These are phyloP conservation scores for Bucco capensis DNA, from an alignment of 2,113 vertebrate species.

Conservation along the genomic window DNA sequence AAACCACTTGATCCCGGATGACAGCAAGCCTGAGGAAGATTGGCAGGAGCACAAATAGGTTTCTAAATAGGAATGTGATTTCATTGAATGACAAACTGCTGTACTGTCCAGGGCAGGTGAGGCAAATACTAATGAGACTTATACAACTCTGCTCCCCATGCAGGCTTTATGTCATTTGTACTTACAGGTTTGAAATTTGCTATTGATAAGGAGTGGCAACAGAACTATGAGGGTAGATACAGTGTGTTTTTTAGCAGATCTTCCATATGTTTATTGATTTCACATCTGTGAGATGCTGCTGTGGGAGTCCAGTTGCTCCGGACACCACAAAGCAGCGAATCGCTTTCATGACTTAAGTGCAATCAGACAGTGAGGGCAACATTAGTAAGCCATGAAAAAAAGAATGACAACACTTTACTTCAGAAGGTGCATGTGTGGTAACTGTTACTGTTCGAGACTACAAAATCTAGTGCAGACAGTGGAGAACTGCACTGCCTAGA, in stretches of 20 bases:
- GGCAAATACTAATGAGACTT: background rate
- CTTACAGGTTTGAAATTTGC: background rate
- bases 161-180: background rate
- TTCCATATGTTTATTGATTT: background rate
- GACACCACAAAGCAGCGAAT: background rate
- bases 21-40: slow-evolving; percentile 69
- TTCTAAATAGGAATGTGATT: background rate
- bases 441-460: background rate
- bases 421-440: background rate
- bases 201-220: background rate
- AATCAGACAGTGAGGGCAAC: background rate
- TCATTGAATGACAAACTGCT: background rate
- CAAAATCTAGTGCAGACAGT: background rate
- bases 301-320: background rate
- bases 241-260: background rate
- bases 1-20: slow-evolving; percentile 82
- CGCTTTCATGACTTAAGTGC: background rate
- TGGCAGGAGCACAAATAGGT: background rate
- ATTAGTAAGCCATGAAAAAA: background rate
- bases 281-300: background rate
- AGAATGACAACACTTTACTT: background rate
- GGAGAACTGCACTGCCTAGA: background rate
- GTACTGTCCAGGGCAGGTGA: background rate
- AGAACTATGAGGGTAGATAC: background rate
- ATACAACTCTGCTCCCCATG: background rate